Base-by-base conservation (phyloP, 2,888 invertebrate genomes). In the Heliconius aoede region DNA sequence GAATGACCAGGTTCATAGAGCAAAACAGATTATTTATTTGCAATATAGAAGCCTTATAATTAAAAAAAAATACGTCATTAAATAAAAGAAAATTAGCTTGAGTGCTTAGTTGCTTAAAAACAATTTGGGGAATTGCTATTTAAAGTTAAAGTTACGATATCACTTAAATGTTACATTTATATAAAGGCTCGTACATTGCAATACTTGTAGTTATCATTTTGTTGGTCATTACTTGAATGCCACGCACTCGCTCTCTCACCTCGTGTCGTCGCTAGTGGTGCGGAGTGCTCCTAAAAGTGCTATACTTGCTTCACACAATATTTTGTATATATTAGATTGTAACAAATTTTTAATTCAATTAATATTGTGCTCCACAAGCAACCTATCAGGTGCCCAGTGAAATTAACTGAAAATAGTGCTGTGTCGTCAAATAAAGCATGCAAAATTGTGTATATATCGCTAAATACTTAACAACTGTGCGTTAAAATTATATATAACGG, bases 381-480 rank as follows among this genome's bases (percentile, higher is more conserved):
- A 88, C 94, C 94, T 94, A 93, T 87, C 93, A 86, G 87, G 94
- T 95, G 95, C 94, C 88, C 93, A 92, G 92, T 94, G 92, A 93
- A 89, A 88, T 86, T 85, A 92, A 93, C 87, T 89, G 88, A 94
- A 90, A 92, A 92, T 88, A 89, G 94, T 94, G 94, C 93, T 88
- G 94, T 94, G 94, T 94, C 86, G 87, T 90, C 90, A 90, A 91
- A 91, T 89, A 94, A 94, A 91, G 91, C 95, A 95, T 95, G 94
- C 95, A 95, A 91, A 94, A 93, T 91, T 91, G 93, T 94, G 94
- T 94, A 88, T 91, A 88, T 91, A 93, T 93, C 83, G 89, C 95
- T 95, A 94, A 94, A 95, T 95, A 95, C 95, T 94, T 87, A 93
- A 94, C 91, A 94, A 94, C 88, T 94, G 95, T 95, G 95, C 95